Evolutionary conservation across 64 coral and sea anemone species (phyloP).

Genomic region (Pachyseris speciosa): DNA sequence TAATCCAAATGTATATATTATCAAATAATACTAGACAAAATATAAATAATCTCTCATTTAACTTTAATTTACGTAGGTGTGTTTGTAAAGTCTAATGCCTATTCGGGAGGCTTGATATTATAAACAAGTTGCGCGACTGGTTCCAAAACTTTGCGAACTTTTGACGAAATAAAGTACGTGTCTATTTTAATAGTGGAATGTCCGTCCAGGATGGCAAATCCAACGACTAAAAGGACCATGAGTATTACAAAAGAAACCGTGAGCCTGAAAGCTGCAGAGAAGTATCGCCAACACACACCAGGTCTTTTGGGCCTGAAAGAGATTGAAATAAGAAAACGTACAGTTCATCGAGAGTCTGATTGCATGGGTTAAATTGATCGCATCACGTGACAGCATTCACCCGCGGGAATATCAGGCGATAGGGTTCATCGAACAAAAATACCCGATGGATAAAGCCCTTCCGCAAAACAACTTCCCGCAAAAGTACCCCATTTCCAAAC

Average conservation of each 20-base stretch:
- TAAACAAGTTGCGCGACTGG: slow-evolving; percentile 10
- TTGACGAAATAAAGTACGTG: background rate
- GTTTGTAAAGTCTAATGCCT: background rate
- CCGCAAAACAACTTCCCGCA: too few species aligned
- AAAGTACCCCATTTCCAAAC: too few species aligned
- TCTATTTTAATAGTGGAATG: background rate
- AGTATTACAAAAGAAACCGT: background rate
- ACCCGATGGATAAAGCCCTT: too few species aligned
- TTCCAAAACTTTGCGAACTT: slow-evolving; percentile 14
- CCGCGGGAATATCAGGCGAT: too few species aligned
- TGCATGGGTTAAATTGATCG: too few species aligned
- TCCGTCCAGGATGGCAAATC: background rate
- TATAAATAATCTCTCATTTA: slow-evolving; percentile 6
- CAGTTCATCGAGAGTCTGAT: too few species aligned
- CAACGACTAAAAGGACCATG: background rate
- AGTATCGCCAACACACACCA: background rate
- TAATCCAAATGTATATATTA: slow-evolving; percentile 9
- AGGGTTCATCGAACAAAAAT: too few species aligned
- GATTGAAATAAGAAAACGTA: background rate
- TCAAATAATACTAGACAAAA: background rate
- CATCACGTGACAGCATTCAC: too few species aligned
- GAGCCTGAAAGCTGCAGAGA: slow-evolving; percentile 1
- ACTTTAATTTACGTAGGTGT: background rate
- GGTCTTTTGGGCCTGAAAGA: slow-evolving; percentile 11
- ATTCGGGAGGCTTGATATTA: slow-evolving; percentile 10